Base-by-base conservation (phyloP, 2,113 vertebrate species). In the Cololabis saira region DNA sequence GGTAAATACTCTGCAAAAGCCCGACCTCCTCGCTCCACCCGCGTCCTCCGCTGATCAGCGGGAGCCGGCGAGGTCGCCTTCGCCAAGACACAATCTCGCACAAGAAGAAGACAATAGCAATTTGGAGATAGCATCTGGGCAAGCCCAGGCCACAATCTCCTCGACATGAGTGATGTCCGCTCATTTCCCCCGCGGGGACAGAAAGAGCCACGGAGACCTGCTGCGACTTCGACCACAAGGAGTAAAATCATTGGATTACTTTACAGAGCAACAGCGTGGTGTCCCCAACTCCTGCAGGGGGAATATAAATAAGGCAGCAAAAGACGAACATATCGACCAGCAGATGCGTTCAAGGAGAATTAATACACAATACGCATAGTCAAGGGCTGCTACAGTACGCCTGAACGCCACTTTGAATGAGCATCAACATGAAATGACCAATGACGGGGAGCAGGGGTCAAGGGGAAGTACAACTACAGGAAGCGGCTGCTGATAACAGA, bases 61-160 rank as follows among this genome's bases (percentile, higher is more conserved):
- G 33, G 63, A 75, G 55, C 49, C 6, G 4, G 11, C 12, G 7
- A 13, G 24, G 18, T 27, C 15, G 12, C 4, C 17, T 37, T 55
- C 55, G 14, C 18, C 61, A 16, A 52, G 52, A 49, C 67, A 43
- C 30, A 63, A 60, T 74, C 57, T 60, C 18, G 11, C 55, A 22
- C 41, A 11, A 24, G 67, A 22, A 0, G 4, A 63, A 85, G 77
- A 90, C 84, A 88, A 76, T 50, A 71, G 80, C 86, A 86, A 86
- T 68, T 90, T 89, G 65, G 55, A 79, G 85, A 91, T 87, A 89
- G 63, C 69, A 83, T 87, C 87, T 82, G 54, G 59, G 64, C 70
- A 19, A 75, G 65, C 53, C 21, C 11, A 10, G 69, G 62, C 66
- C 33, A 12, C 58, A 70, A 48, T 63, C 81, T 67, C 57, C 47